Percentiles rank a stretch among this genome's conserved stretches.
Conservation (phyloP, 2,113 vertebrate genomes). For the Tragelaphus buxtoni region DNA sequence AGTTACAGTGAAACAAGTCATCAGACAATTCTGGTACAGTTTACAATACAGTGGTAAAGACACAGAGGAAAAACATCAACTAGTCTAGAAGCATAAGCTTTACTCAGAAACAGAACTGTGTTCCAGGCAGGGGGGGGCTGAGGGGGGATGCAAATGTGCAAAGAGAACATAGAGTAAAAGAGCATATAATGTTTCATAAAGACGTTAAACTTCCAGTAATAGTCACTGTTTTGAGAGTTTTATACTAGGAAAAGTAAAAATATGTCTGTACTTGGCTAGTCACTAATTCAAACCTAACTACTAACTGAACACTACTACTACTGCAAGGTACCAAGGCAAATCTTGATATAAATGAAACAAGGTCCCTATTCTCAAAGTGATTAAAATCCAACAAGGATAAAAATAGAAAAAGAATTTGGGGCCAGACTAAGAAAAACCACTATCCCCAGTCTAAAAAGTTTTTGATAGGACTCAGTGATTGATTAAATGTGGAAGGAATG, state of each 20-base stretch:
- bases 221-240: constrained; percentile 28
- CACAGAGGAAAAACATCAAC: neutral
- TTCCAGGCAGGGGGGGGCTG: neutral
- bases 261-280: neutral
- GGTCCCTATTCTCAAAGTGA: neutral
- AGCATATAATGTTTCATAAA: neutral
- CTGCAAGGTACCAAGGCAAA: neutral
- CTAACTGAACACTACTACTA: neutral
- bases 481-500: neutral
- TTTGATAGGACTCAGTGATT: neutral
- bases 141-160: neutral
- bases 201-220: neutral
- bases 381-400: constrained; percentile 18
- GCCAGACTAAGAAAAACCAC: neutral
- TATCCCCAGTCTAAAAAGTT: neutral
- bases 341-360: constrained; percentile 23
- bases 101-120: neutral
- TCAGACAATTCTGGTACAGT: constrained; percentile 6
- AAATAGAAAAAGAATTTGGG: constrained; percentile 19
- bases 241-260: neutral
- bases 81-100: constrained; percentile 9
- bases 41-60: constrained; percentile 22
- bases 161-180: neutral
- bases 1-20: constrained; percentile 30
- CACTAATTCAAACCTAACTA: constrained; percentile 38